Percentiles rank a stretch among this genome's conserved stretches.
phyloP scores from a whole-genome alignment of 2,113 vertebrate genomes.

The Calyptomena viridis region DNA sequence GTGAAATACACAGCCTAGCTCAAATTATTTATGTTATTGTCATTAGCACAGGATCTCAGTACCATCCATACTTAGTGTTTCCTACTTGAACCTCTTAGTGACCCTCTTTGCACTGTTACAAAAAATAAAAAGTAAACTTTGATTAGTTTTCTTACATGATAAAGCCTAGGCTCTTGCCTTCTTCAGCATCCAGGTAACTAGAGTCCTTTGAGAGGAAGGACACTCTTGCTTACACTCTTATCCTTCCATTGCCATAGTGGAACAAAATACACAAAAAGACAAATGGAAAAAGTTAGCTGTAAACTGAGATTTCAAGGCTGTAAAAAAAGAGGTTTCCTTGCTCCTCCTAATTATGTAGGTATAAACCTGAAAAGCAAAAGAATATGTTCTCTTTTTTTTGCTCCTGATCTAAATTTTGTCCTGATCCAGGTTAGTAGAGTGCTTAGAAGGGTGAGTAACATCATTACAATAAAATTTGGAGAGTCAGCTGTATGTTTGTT shows the following conservation, averaged over 20 bases:
- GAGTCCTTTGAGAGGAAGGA: accelerated
- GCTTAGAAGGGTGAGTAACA: not conserved
- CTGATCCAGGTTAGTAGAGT: not conserved
- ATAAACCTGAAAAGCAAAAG: not conserved
- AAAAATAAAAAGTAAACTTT: not conserved
- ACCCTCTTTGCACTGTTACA: not conserved
- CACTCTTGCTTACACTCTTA: not conserved
- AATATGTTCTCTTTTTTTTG: not conserved
- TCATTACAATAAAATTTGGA: not conserved
- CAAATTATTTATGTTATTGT: not conserved
- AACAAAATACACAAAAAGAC: not conserved
- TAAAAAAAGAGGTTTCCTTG: not conserved
- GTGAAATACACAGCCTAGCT: not conserved
- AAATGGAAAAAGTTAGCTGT: not conserved
- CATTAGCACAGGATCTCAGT: not conserved
- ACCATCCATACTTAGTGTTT: not conserved
- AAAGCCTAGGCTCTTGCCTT: not conserved
- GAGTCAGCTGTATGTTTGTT: not conserved
- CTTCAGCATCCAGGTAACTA: not conserved
- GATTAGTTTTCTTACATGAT: not conserved
- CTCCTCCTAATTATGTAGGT: not conserved
- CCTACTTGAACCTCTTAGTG: not conserved
- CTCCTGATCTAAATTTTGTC: not conserved
- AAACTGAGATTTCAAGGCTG: not conserved
- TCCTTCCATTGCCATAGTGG: not conserved